These are phyloP conservation scores for Falco naumanni DNA, from an alignment of 2,797 vertebrate species.

Conservation along the genomic window DNA sequence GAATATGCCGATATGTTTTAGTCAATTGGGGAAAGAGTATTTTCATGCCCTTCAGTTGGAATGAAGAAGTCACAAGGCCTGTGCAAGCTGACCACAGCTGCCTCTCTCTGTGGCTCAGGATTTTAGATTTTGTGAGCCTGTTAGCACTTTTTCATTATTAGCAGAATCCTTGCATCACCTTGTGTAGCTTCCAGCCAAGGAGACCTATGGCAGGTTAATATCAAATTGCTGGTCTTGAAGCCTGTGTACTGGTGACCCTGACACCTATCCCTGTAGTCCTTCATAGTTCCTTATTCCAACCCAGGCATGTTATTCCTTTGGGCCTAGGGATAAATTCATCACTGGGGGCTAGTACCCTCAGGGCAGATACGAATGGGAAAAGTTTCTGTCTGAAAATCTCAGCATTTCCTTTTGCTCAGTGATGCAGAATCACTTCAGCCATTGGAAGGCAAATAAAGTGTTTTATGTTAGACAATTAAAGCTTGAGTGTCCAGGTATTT, in stretches of 20 bases:
- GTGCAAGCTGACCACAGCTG: not conserved
- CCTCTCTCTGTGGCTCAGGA: not conserved
- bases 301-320: not conserved
- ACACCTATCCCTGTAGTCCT: not conserved
- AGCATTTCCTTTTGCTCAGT: not conserved
- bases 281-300: not conserved
- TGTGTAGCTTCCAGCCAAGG: not conserved
- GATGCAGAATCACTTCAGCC: not conserved
- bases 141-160: not conserved
- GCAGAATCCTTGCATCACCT: not conserved
- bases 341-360: not conserved
- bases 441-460: not conserved
- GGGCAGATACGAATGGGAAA: not conserved
- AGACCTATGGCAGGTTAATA: not conserved
- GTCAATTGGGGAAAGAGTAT: not conserved
- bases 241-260: not conserved
- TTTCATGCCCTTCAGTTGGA: not conserved
- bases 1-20: not conserved
- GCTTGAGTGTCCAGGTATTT: not conserved
- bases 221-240: not conserved
- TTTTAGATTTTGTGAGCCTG: not conserved
- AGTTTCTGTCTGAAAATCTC: not conserved
- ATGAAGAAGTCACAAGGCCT: not conserved
- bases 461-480: not conserved
- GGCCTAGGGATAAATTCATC: not conserved